Base-by-base conservation (phyloP, 2,888 invertebrate genomes). In the Seira sanloemensis region DNA sequence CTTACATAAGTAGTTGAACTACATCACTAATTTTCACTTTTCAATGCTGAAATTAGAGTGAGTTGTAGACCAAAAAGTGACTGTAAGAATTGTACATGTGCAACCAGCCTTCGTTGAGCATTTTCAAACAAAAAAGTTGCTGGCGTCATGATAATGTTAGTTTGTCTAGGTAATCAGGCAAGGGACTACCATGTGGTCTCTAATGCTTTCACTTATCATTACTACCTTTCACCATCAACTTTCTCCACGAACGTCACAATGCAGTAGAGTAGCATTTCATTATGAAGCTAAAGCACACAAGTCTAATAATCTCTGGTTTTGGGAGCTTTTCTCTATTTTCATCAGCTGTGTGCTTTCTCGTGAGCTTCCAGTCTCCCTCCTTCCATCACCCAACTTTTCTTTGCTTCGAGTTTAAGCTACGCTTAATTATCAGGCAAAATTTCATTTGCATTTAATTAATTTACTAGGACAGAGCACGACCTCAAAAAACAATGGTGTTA, bases 401-500 rank as follows among this genome's bases (percentile, higher is more conserved):
- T 12, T 37, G 37, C 12, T 58, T 58, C 73, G 19, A 18, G 23
- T 27, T n/a, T 54, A 69, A 21, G 65, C 62, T 73, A 65, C 37
- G 81, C 81, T 82, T 82, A 82, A 82, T 82, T 82, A 72, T 75
- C 75, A 72, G 76, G 18, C 74, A 82, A 82, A 76, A 82, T 82
- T 82, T 82, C 81, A 82, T 82, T 82, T 82, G 76, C 81, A 82
- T 82, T 82, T 82, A 82, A 82, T 82, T 82, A 82, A 76, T 82
- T 76, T 82, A 82, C 81, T 76, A 72, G 76, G 76, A 66, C 81
- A 76, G 75, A 68, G 81, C 76, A 82, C 76, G 73, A 79, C 79
- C 79, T 79, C 79, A 79, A 79, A 79, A 79, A 79, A 58, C n/a
- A 24, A 7, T 27, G 27, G 46, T 27, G 68, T 58, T 77, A 18